Conservation (phyloP, 2,113 vertebrate genomes). For the Benitochromis conjunctus region DNA sequence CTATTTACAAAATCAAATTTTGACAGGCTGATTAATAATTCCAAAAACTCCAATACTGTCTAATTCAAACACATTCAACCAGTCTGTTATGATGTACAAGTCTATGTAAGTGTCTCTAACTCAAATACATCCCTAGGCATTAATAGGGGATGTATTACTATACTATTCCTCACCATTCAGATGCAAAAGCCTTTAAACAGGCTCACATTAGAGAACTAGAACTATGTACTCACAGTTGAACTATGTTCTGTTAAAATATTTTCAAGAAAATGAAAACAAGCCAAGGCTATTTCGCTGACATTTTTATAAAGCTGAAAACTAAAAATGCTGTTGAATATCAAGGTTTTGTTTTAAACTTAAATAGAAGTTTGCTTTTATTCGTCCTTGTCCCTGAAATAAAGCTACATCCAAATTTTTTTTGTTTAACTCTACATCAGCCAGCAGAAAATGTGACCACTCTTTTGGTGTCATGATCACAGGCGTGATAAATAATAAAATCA, state of each 20-base stretch:
- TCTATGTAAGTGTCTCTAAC: neutral
- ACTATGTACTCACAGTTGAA: neutral
- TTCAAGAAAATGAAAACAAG: neutral
- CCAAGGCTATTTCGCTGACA: neutral
- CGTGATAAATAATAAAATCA: neutral
- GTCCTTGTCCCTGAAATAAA: neutral
- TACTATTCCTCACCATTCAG: conserved; percentile 6
- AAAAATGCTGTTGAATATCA: neutral
- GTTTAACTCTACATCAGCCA: neutral
- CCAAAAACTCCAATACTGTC: neutral
- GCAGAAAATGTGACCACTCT: neutral
- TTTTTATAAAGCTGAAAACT: neutral
- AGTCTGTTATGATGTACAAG: neutral
- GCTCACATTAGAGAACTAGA: neutral
- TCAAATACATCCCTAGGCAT: neutral
- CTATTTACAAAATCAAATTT: neutral
- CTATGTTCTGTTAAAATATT: neutral
- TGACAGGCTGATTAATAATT: neutral
- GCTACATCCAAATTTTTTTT: neutral
- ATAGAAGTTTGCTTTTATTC: neutral
- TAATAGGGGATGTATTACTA: neutral
- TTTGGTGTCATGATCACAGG: neutral
- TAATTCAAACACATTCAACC: neutral
- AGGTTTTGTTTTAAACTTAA: neutral
- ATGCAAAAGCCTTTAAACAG: conserved; percentile 11